These are phyloP conservation scores for Therioaphis trifolii DNA, from an alignment of 2,888 invertebrate species.

Conservation along the genomic window DNA sequence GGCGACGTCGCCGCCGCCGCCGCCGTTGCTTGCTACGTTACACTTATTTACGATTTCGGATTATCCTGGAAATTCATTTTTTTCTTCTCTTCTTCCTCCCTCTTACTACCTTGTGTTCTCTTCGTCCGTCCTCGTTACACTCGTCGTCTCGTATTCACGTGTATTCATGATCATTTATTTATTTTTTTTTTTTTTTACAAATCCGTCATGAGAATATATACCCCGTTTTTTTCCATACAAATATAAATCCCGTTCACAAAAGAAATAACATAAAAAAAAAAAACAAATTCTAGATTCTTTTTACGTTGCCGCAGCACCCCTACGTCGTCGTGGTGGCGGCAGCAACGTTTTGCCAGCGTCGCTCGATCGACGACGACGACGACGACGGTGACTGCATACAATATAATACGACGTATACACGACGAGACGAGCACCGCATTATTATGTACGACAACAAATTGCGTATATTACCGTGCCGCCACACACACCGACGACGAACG, in stretches of 20 bases:
- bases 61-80: constrained; percentile 28
- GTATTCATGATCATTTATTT: not conserved
- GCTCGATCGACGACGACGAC: not conserved
- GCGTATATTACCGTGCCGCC: not conserved
- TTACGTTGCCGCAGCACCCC: constrained; percentile 7
- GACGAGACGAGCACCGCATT: not conserved
- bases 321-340: too few relatives aligned
- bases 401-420: too few relatives aligned
- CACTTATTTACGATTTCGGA: constrained; percentile 21
- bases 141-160: not conserved
- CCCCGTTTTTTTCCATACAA: not conserved
- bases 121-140: not conserved
- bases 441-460: not conserved
- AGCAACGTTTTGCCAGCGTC: constrained; percentile 1
- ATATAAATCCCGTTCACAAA: constrained; percentile 14
- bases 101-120: too few relatives aligned
- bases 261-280: not conserved
- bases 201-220: constrained; percentile 21
- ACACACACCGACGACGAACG: not conserved
- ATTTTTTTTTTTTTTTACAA: not conserved
- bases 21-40: not conserved
- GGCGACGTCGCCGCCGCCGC: not conserved
- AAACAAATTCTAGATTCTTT: constrained; percentile 35
- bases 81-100: not conserved
- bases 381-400: not conserved